A percentile compares a stretch with the other conserved stretches of the same genome.
phyloP scores from a whole-genome alignment of 2,888 invertebrate species.

The Drosophila ezoana region DNA sequence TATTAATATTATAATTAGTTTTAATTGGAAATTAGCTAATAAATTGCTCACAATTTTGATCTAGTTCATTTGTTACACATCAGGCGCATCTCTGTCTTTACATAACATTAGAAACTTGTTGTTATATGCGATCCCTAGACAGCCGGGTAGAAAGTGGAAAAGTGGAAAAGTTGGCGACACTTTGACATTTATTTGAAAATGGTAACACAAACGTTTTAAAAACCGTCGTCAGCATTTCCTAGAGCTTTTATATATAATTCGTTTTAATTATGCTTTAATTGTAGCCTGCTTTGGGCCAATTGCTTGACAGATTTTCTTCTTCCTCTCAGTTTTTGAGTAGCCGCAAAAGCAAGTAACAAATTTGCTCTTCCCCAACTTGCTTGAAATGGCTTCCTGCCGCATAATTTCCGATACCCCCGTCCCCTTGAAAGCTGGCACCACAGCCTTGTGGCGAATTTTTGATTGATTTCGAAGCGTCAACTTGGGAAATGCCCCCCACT shows the following conservation, averaged over 20 bases:
- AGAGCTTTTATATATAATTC: conserved; percentile 44
- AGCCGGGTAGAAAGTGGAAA: not conserved
- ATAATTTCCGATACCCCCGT: too few relatives aligned
- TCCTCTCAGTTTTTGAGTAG: not conserved
- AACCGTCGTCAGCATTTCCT: conserved; percentile 10
- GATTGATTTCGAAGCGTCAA: conserved; percentile 5
- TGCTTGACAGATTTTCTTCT: conserved; percentile 28
- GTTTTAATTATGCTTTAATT: conserved; percentile 56
- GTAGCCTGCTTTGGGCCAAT: conserved; percentile 43
- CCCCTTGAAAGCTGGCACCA: too few relatives aligned
- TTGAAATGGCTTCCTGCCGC: not conserved
- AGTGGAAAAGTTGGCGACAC: conserved; percentile 19
- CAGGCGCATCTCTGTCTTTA: conserved; percentile 5
- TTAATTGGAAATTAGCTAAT: not conserved
- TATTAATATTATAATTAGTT: not conserved
- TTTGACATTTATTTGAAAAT: conserved; percentile 54
- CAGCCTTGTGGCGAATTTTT: not conserved
- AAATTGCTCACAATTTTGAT: not conserved
- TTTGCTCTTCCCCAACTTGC: conserved; percentile 49
- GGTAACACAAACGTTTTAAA: conserved; percentile 17
- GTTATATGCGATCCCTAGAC: conserved; percentile 4
- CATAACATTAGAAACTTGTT: conserved; percentile 1
- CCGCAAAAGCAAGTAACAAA: conserved; percentile 56
- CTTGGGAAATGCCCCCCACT: not conserved
- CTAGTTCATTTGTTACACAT: not conserved